phyloP scores from a whole-genome alignment of 2,113 vertebrate species.

The Takifugu bimaculatus region DNA sequence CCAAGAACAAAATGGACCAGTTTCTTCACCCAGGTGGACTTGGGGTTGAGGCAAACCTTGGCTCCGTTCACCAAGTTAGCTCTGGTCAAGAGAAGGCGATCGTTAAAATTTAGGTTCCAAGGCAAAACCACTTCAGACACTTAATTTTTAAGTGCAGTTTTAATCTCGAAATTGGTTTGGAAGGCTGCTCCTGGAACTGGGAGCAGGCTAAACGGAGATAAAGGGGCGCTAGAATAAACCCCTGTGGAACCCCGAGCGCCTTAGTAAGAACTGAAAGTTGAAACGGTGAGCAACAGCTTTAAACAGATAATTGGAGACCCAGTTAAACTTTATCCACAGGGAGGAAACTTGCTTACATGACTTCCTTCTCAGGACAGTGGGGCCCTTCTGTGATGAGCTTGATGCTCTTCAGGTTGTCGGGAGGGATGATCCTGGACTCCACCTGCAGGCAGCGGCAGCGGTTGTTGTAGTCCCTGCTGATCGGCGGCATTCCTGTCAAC shows the following conservation, averaged over 20 bases:
- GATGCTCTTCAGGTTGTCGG: conserved; percentile 61
- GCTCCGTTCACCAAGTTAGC: conserved; percentile 63
- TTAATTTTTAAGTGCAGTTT: no score
- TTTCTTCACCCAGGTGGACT: conserved; percentile 69
- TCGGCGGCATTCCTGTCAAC: conserved; percentile 61
- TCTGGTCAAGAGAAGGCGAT: conserved; percentile 34
- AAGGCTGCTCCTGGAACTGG: no score
- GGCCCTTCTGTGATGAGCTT: conserved; percentile 65
- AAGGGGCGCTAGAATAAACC: no score
- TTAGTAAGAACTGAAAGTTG: no score
- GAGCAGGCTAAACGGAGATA: no score
- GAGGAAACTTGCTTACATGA: conserved; percentile 65
- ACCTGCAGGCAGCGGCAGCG: conserved; percentile 68
- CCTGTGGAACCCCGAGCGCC: no score
- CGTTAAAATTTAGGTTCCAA: no score
- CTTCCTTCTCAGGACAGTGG: conserved; percentile 64
- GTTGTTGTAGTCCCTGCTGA: conserved; percentile 63
- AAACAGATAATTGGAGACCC: background rate
- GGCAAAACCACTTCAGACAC: no score
- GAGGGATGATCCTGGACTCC: conserved; percentile 74
- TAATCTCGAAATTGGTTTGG: no score
- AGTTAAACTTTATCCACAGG: background rate
- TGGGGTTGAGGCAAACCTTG: conserved; percentile 71
- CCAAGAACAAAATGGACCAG: conserved; percentile 63
- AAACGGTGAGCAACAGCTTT: background rate